A percentile compares a stretch with the other conserved stretches of the same genome.
phyloP scores from a whole-genome alignment of 2,888 invertebrate genomes.

The Iselma pallidipennis region DNA sequence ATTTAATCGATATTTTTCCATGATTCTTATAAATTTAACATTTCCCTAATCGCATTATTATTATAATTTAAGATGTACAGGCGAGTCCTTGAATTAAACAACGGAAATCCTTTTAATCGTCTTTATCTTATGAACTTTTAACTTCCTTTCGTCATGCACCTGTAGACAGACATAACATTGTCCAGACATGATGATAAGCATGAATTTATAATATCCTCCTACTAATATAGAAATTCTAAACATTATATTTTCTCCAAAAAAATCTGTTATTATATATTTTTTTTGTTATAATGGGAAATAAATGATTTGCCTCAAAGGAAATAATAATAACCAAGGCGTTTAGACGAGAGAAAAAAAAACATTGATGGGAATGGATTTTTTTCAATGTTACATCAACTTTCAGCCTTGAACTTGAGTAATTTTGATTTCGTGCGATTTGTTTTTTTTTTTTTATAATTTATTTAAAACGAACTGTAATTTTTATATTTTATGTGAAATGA shows the following conservation, averaged over 20 bases:
- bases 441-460: no score
- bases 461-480: no score
- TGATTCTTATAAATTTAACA: no score
- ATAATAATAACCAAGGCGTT: no score
- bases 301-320: not conserved
- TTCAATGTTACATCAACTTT: slow-evolving; percentile 11
- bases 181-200: not conserved
- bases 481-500: no score
- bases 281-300: not conserved
- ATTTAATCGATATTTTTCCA: not conserved
- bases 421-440: no score
- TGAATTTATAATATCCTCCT: not conserved
- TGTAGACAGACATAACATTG: not conserved
- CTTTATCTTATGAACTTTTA: not conserved
- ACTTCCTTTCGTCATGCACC: not conserved
- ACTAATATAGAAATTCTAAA: not conserved
- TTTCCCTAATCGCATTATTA: not conserved
- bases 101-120: not conserved
- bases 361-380: no score
- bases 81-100: not conserved
- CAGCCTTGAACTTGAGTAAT: slow-evolving; percentile 15
- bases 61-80: not conserved
- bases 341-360: slow-evolving; percentile 15
- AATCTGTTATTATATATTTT: not conserved
- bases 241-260: not conserved